Conservation (phyloP, 1,140 invertebrate species). For the Lasioglossum albipes region DNA sequence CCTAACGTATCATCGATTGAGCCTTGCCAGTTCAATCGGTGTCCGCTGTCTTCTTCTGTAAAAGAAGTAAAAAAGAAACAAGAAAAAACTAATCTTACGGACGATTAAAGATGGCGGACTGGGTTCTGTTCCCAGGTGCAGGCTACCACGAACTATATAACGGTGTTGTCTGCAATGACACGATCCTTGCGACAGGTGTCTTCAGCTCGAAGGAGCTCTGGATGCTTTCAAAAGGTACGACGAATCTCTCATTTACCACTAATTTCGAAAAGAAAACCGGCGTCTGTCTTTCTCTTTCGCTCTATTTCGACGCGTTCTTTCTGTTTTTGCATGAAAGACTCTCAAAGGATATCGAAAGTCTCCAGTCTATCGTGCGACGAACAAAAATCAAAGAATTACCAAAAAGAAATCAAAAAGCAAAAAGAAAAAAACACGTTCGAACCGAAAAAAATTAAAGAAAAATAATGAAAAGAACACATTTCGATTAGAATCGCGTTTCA, state of each 20-base stretch:
- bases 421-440: too few species aligned
- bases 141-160: constrained; percentile 98
- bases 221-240: constrained; percentile 96
- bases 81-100: not conserved
- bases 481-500: constrained; percentile 11
- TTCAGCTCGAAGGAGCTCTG: constrained; percentile 99
- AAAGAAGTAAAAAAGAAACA: not conserved
- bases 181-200: constrained; percentile 98
- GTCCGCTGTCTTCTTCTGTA: too few species aligned
- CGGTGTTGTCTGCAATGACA: constrained; percentile 98
- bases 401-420: not conserved
- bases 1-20: not conserved
- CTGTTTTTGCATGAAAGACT: constrained; percentile 14
- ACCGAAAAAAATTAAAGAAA: not conserved
- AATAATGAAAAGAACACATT: not conserved
- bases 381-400: not conserved
- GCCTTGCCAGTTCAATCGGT: not conserved
- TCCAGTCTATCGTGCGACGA: not conserved
- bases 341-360: constrained; percentile 38
- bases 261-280: not conserved
- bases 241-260: constrained; percentile 37
- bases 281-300: too few species aligned
- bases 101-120: constrained; percentile 47
- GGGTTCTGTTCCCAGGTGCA: constrained; percentile 83
- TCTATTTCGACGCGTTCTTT: not conserved